phyloP scores from a whole-genome alignment of 92 coral and sea anemone genomes.

The Plumapathes pennacea region DNA sequence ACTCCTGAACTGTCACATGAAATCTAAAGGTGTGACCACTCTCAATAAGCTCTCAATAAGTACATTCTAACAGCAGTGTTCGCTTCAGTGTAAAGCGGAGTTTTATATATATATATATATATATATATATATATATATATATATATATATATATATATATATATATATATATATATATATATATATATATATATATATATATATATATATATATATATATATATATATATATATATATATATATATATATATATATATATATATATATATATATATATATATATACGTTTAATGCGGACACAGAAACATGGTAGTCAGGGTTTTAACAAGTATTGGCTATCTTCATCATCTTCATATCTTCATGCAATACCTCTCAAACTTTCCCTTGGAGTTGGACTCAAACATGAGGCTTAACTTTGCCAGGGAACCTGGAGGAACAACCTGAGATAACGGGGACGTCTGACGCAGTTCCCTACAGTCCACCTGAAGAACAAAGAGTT shows the following conservation, averaged over 20 bases:
- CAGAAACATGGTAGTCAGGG: background rate
- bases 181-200: too few species aligned
- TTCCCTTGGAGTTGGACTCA: conserved; percentile 93
- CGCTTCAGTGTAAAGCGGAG: too few species aligned
- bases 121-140: too few species aligned
- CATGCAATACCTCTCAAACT: conserved; percentile 87
- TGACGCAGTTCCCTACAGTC: conserved; percentile 98
- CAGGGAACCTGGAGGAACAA: conserved; percentile 85
- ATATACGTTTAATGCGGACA: background rate
- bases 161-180: too few species aligned
- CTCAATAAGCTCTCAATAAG: background rate
- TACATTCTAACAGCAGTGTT: background rate
- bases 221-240: too few species aligned
- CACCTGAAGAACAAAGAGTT: conserved; percentile 47
- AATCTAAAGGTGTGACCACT: too few species aligned
- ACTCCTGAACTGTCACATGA: too few species aligned
- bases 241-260: background rate
- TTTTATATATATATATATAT: too few species aligned
- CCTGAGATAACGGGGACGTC: conserved; percentile 96
- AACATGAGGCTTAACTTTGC: conserved; percentile 91
- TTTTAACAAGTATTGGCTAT: background rate
- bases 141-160: too few species aligned
- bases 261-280: background rate
- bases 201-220: too few species aligned
- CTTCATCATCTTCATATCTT: too few species aligned